These are phyloP conservation scores for Drosophila cognata DNA, from an alignment of 2,888 invertebrate genomes.

Conservation along the genomic window DNA sequence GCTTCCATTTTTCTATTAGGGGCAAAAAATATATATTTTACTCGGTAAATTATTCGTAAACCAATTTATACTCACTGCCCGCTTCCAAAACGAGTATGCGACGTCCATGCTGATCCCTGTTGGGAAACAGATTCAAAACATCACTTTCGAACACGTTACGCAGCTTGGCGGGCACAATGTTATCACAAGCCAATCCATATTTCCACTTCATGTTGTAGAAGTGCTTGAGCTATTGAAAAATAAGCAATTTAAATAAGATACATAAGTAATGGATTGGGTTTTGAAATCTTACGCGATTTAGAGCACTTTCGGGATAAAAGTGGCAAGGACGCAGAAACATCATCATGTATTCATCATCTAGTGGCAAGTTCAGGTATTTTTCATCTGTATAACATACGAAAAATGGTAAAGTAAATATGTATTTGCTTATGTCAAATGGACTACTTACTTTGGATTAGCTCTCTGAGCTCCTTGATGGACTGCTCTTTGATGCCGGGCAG, in stretches of 20 bases:
- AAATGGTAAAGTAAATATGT: not conserved
- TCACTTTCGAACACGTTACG: slow-evolving; percentile 88
- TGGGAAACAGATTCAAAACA: slow-evolving; percentile 89
- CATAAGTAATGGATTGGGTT: not conserved
- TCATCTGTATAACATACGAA: slow-evolving; percentile 86
- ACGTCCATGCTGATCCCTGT: slow-evolving; percentile 88
- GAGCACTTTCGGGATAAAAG: slow-evolving; percentile 93
- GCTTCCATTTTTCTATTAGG: slow-evolving; percentile 89
- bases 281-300: slow-evolving; percentile 88
- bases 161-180: slow-evolving; percentile 88
- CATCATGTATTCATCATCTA: slow-evolving; percentile 90
- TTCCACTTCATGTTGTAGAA: slow-evolving; percentile 89
- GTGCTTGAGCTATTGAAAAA: slow-evolving; percentile 87
- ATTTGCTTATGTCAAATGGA: not conserved
- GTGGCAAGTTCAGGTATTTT: slow-evolving; percentile 87
- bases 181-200: slow-evolving; percentile 87
- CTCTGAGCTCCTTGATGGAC: slow-evolving; percentile 87
- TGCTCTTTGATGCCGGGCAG: slow-evolving; percentile 88
- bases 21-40: no score
- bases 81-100: slow-evolving; percentile 89
- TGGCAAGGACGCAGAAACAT: slow-evolving; percentile 94
- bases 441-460: slow-evolving; percentile 86
- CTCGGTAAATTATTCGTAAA: no score
- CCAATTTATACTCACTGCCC: slow-evolving; percentile 87
- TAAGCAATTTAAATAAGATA: not conserved